Evolutionary conservation across 1,140 invertebrate species (phyloP), one percentile per base, ranked within the genome.

Genomic region (Leptonema lineaticorne): DNA sequence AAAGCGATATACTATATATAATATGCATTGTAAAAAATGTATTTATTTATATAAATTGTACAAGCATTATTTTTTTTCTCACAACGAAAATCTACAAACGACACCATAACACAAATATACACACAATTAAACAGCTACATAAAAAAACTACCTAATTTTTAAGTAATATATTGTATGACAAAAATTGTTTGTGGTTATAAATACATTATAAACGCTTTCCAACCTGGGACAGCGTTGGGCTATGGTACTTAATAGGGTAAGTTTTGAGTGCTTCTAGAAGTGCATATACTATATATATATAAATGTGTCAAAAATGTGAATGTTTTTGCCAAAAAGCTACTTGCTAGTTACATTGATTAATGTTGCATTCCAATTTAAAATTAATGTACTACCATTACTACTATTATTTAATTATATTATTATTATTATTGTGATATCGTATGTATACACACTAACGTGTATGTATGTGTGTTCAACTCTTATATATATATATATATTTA

Each of bases 141-240:
- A n/a, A n/a, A n/a, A n/a, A n/a, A n/a, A n/a, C n/a, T n/a, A n/a
- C n/a, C n/a, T n/a, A n/a, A n/a, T n/a, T n/a, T n/a, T n/a, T n/a
- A n/a, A n/a, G n/a, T n/a, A n/a, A n/a, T n/a, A n/a, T n/a, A n/a
- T n/a, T n/a, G n/a, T n/a, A n/a, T n/a, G n/a, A n/a, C n/a, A n/a
- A n/a, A n/a, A n/a, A n/a, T n/a, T n/a, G n/a, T 62, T 63, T 72
- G 63, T 72, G 71, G 71, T 69, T 73, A 64, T 60, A 71, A 69
- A 70, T 70, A 63, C 53, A 74, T 72, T 72, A 72, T 69, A 59
- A 70, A 58, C 70, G 69, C 67, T 74, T 72, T 72, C 71, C 62
- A 64, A 69, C 71, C 71, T 72, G 71, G 71, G 71, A 72, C 71
- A 72, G 71, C 71, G 71, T 69, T 72, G 71, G 71, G 67, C 71